phyloP scores from a whole-genome alignment of 2,797 vertebrate genomes.

The Semotilus atromaculatus region DNA sequence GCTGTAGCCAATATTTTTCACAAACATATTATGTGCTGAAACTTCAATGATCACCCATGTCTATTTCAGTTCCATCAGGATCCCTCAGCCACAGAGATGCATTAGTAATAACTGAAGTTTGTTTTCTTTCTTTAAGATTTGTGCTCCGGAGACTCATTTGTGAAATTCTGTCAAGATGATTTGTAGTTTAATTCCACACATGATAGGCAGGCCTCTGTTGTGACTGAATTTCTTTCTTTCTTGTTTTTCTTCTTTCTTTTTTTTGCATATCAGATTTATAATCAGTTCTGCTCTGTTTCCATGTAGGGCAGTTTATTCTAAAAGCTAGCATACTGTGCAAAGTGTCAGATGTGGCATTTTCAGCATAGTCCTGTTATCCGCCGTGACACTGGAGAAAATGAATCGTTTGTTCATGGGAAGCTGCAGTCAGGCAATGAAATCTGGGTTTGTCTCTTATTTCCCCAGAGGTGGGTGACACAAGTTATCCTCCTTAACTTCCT shows the following conservation, averaged over 20 bases:
- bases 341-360: conserved; percentile 47
- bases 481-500: conserved; percentile 28
- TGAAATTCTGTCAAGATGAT: conserved; percentile 6
- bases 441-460: conserved; percentile 34
- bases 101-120: neutral
- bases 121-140: conserved; percentile 9
- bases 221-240: neutral
- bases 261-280: conserved; percentile 25
- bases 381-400: conserved; percentile 46
- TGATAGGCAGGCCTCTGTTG: conserved; percentile 15
- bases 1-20: neutral
- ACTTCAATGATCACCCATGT: neutral
- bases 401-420: conserved; percentile 44
- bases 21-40: neutral
- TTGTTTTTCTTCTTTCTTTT: too few species aligned
- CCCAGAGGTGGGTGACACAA: neutral
- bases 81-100: neutral
- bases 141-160: conserved; percentile 16
- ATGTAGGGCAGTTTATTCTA: conserved; percentile 36
- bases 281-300: conserved; percentile 17
- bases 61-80: neutral
- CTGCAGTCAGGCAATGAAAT: conserved; percentile 24
- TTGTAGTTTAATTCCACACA: conserved; percentile 6
- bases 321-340: conserved; percentile 27
- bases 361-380: conserved; percentile 28